Evolutionary conservation across 2,888 invertebrate species (phyloP).

Genomic region (Dasysyrphus albostriatus): DNA sequence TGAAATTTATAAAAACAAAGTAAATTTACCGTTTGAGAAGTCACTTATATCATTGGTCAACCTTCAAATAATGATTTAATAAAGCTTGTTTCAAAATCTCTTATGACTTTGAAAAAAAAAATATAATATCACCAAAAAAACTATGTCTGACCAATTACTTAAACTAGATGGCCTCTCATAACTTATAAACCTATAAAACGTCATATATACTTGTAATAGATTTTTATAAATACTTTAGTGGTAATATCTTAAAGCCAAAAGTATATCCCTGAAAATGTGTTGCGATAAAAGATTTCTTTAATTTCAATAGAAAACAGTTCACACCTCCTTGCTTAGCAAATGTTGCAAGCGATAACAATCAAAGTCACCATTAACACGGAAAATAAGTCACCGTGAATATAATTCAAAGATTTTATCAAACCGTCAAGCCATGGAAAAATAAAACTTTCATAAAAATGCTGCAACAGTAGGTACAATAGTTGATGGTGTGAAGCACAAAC

Average conservation of each 20-base stretch:
- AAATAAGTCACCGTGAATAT: constrained; percentile 73
- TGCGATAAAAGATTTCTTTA: background rate
- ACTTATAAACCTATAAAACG: no score
- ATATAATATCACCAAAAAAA: no score
- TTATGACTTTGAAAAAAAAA: no score
- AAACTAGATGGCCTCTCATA: no score
- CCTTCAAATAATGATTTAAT: no score
- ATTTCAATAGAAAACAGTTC: background rate
- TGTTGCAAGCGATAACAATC: background rate
- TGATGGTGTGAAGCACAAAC: constrained; percentile 41
- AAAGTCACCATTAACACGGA: constrained; percentile 56
- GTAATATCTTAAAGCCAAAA: background rate
- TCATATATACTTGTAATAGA: no score
- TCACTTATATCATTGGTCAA: no score
- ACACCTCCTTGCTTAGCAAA: constrained; percentile 1
- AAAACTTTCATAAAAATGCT: constrained; percentile 34
- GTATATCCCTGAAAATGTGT: background rate
- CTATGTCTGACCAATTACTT: no score
- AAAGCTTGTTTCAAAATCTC: no score
- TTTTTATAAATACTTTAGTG: no score
- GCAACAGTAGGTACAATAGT: background rate
- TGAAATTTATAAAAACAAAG: no score
- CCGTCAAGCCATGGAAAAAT: constrained; percentile 65
- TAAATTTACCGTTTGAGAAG: no score
- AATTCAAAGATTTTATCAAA: constrained; percentile 71